Evolutionary conservation across 53 echinoderm and acorn worm genomes (phyloP), one percentile per base, ranked within the genome.

Genomic region (Pentamera pediparva): DNA sequence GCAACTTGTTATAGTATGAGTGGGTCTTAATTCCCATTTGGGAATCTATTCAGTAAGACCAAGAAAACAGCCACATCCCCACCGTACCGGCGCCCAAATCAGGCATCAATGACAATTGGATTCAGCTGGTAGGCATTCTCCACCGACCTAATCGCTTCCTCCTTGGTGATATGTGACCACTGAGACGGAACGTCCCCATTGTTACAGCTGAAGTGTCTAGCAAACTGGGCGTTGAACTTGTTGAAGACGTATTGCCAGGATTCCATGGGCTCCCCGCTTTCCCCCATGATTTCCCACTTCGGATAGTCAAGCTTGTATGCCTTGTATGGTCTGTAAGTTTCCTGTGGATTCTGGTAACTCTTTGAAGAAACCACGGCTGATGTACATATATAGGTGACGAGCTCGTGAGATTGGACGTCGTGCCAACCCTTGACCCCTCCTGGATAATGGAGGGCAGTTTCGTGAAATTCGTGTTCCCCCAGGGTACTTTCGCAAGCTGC

Each of bases 261-360:
- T 41, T 65, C 67, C 2, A 9, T 30, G 2, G 67, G 67, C 45
- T 65, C 39, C 13, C 45, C 67, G 45, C 29, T 45, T 28, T 65
- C 17, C 29, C 25, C 25, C 2, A 29, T 25, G 27, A 65, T 65
- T 41, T 65, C 39, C 67, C 67, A 65, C 6, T 35, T 38, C 18
- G 67, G 67, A 29, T 41, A 65, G 28, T 65, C 67, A 41, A 26
- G 15, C 41, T 63, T 63, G 53, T 53, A 53, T 52, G 19, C 67
- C 6, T 38, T 65, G 41, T 65, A 65, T 1, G 67, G 67, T 65
- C 43, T 45, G 6, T 30, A 65, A 12, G 39, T 36, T 19, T 5
- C 1, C 6, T 41, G 21, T 41, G 41, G 41, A 10, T 25, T n/a
- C 43, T 3, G 39, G 6, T 65, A 65, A 6, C 0, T 65, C 0